Percentiles rank a stretch among this genome's conserved stretches.
phyloP scores from a whole-genome alignment of 2,888 invertebrate genomes.

The Theristus sp. region DNA sequence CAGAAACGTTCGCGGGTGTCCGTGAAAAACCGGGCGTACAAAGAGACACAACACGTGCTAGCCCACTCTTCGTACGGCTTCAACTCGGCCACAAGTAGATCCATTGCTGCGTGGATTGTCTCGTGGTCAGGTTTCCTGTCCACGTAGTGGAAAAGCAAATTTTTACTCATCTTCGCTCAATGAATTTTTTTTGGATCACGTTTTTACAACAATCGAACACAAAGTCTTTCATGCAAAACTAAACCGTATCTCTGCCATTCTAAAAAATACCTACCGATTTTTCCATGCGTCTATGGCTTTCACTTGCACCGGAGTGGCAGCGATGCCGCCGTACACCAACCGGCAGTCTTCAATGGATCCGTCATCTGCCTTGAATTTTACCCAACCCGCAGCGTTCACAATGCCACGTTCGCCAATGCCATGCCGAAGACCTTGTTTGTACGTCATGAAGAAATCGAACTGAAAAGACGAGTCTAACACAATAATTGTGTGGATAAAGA shows the following conservation, averaged over 20 bases:
- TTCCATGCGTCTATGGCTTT: conserved; percentile 39
- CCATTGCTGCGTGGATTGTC: not conserved
- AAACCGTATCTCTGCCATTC: not conserved
- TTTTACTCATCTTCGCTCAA: not conserved
- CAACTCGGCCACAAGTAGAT: not conserved
- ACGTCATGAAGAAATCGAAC: conserved; percentile 55
- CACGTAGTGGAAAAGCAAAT: not conserved
- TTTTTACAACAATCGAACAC: too few relatives aligned
- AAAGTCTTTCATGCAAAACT: not conserved
- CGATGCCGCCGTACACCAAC: conserved; percentile 73
- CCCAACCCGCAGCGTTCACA: conserved; percentile 47
- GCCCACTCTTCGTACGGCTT: not conserved
- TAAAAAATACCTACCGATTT: not conserved
- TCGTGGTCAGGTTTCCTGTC: not conserved
- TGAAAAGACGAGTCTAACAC: conserved; percentile 9
- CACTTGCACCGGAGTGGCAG: conserved; percentile 51
- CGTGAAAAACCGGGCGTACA: not conserved
- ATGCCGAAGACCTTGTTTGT: conserved; percentile 67
- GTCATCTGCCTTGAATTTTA: not conserved
- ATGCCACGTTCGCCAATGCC: conserved; percentile 81
- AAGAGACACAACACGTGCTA: not conserved
- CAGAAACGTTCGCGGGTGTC: not conserved
- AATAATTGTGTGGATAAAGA: too few relatives aligned
- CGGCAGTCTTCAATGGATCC: conserved; percentile 39
- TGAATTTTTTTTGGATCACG: too few relatives aligned